These are phyloP conservation scores for Toxonevra muliebris DNA, from an alignment of 2,888 invertebrate species.

Conservation along the genomic window DNA sequence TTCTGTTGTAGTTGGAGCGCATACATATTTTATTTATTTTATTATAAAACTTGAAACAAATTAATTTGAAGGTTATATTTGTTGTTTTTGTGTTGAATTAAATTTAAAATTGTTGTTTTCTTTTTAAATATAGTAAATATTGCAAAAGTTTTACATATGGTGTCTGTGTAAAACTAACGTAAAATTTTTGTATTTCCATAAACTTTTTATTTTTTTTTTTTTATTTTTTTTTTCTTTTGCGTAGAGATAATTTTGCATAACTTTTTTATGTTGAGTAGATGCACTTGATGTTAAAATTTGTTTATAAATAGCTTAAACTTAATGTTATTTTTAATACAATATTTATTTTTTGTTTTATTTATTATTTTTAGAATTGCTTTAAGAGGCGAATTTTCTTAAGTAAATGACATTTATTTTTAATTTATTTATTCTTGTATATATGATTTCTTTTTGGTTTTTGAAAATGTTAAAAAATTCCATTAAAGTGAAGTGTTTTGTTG, in stretches of 20 bases:
- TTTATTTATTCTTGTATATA: background rate
- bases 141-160: constrained; percentile 2
- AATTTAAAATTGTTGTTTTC: background rate
- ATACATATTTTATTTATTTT: background rate
- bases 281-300: background rate
- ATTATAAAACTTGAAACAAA: background rate
- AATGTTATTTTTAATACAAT: constrained; percentile 2
- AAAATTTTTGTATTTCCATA: background rate
- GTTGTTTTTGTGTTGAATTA: background rate
- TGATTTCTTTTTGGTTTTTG: too few species aligned
- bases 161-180: background rate
- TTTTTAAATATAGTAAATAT: background rate
- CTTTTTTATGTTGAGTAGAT: constrained; percentile 2
- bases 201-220: too few species aligned
- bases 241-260: background rate
- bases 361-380: constrained; percentile 58
- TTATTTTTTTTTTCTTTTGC: background rate
- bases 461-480: too few species aligned
- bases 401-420: constrained; percentile 1
- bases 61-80: background rate
- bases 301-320: constrained; percentile 2
- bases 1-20: too few species aligned
- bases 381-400: constrained; percentile 50
- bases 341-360: background rate
- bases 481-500: too few species aligned